Percentiles rank a stretch among this genome's conserved stretches.
phyloP scores from a whole-genome alignment of 2,888 invertebrate genomes.

The Eristalinus sepulchralis region DNA sequence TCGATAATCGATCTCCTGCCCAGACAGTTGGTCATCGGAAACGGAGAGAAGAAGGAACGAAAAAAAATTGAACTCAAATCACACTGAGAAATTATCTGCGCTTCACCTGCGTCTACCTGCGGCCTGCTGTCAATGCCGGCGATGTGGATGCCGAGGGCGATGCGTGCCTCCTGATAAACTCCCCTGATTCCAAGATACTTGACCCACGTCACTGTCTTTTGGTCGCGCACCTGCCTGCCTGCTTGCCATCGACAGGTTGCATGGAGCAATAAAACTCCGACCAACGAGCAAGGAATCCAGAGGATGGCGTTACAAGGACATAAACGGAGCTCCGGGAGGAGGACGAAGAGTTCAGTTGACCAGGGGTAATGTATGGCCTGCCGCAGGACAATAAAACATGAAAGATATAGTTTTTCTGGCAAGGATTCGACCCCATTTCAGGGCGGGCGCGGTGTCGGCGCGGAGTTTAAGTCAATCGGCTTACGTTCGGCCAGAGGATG shows the following conservation, averaged over 20 bases:
- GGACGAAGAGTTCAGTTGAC: slow-evolving; percentile 29
- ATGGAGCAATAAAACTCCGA: slow-evolving; percentile 22
- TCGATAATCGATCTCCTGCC: slow-evolving; percentile 70
- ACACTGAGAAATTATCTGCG: slow-evolving; percentile 19
- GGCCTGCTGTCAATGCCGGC: neutral
- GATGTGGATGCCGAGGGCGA: slow-evolving; percentile 10
- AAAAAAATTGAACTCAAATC: neutral
- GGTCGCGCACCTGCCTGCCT: slow-evolving; percentile 53
- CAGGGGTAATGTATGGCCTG: slow-evolving; percentile 33
- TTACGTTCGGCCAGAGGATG: slow-evolving; percentile 38
- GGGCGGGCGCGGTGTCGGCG: slow-evolving; percentile 6
- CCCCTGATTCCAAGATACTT: slow-evolving; percentile 39
- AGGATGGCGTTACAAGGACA: slow-evolving; percentile 49
- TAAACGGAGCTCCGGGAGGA: slow-evolving; percentile 34
- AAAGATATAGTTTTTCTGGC: slow-evolving; percentile 58
- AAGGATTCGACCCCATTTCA: slow-evolving; percentile 50
- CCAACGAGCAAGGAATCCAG: neutral
- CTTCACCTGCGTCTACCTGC: slow-evolving; percentile 45
- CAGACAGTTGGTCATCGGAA: slow-evolving; percentile 66
- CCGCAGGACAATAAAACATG: slow-evolving; percentile 65
- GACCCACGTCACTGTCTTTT: slow-evolving; percentile 63
- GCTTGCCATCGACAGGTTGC: slow-evolving; percentile 55
- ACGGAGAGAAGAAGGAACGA: slow-evolving; percentile 18
- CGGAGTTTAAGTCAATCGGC: slow-evolving; percentile 50
- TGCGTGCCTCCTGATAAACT: slow-evolving; percentile 60